These are phyloP conservation scores for Gallirallus australis DNA, from an alignment of 2,797 vertebrate species.

Conservation along the genomic window DNA sequence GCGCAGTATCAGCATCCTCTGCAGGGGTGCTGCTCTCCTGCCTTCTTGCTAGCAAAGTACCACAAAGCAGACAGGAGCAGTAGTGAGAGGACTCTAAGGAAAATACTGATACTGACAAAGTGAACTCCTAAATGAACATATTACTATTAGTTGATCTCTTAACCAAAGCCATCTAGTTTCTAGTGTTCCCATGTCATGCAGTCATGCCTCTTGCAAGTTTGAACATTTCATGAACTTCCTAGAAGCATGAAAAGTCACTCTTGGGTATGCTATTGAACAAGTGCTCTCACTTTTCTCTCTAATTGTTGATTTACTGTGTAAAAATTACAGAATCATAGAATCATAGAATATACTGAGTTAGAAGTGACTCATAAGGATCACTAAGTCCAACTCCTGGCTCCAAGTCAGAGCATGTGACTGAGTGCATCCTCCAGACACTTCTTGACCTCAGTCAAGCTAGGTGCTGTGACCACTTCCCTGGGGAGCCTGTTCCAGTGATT, in stretches of 20 bases:
- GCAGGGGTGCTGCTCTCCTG: slow-evolving; percentile 14
- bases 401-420: too few species aligned
- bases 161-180: neutral
- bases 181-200: neutral
- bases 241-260: neutral
- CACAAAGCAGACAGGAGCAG: neutral
- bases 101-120: neutral
- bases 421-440: too few species aligned
- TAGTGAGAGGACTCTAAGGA: neutral
- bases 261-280: neutral
- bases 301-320: neutral
- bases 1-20: neutral
- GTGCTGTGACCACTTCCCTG: too few species aligned
- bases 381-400: too few species aligned
- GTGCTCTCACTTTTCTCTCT: neutral
- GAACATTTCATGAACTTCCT: neutral
- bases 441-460: too few species aligned
- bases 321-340: neutral
- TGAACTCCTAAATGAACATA: neutral
- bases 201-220: neutral
- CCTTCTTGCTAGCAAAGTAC: neutral
- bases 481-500: too few species aligned
- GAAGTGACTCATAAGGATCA: too few species aligned
- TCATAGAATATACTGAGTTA: too few species aligned
- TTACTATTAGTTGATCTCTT: neutral